Evolutionary conservation across 1,140 invertebrate species (phyloP).

Genomic region (Sitobion miscanthi): DNA sequence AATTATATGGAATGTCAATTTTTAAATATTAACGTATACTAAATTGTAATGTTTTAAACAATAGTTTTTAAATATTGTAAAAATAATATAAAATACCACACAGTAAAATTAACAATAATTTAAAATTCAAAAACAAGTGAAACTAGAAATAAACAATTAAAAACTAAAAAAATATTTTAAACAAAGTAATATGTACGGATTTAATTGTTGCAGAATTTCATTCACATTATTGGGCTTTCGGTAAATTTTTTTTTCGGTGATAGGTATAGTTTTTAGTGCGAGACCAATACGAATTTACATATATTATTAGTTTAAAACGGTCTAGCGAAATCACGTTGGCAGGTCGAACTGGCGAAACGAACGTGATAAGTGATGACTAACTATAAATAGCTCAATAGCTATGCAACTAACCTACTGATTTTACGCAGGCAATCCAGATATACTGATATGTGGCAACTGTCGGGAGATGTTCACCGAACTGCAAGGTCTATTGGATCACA

Average conservation of each 20-base stretch:
- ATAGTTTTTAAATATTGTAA: background rate
- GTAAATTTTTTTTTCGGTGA: background rate
- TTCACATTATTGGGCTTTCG: background rate
- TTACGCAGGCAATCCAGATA: slow-evolving; percentile 79
- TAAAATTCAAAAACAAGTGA: background rate
- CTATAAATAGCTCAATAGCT: no score
- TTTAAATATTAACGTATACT: no score
- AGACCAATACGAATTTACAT: background rate
- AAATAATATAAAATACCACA: background rate
- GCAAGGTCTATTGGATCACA: slow-evolving; percentile 83
- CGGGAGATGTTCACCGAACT: slow-evolving; percentile 82
- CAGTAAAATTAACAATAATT: background rate
- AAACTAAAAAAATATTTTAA: background rate
- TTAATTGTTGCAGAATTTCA: background rate
- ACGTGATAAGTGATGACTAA: background rate
- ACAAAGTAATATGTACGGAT: no score
- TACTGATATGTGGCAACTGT: slow-evolving; percentile 88
- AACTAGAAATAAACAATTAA: background rate
- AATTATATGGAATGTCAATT: no score
- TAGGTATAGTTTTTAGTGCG: background rate
- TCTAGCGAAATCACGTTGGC: background rate
- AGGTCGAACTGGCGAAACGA: background rate
- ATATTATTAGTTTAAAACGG: background rate
- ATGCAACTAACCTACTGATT: background rate
- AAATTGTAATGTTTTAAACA: background rate